Base-by-base conservation (phyloP, 2,113 vertebrate species). In the Bombycilla garrulus region DNA sequence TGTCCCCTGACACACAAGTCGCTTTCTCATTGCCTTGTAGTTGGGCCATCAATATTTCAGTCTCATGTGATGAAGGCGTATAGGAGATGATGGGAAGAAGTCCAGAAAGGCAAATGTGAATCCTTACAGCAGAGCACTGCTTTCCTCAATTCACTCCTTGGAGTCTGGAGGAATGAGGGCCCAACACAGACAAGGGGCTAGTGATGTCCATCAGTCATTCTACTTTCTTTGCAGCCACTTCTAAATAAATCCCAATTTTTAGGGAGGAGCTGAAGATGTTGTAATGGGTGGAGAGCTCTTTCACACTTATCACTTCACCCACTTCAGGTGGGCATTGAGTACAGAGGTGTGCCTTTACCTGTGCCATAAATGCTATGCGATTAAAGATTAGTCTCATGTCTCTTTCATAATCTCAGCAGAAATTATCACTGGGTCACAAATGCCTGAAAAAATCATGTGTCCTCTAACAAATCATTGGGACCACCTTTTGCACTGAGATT, bases 251-350 rank as follows among this genome's bases (percentile, higher is more conserved):
- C 6, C 8, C 5, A 5, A 5, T 17, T 85, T 90, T 60, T 28
- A 45, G 53, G n/a, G 18, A 62, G 31, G 28, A 67, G 60, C n/a
- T 83, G 57, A 70, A 86, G 22, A 28, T 31, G 6, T 25, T 60
- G 12, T 12, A 36, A 70, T 38, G 38, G 12, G 24, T 48, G 22
- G 33, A 62, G 25, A 77, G 29, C 11, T 79, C 42, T 72, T 80
- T 36, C 40, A n/a, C 0, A 0, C 3, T 42, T 40, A 66, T 1
- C 19, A 23, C 20, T 76, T 82, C 25, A 74, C 48, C 23, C 50
- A n/a, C n/a, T n/a, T n/a, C n/a, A n/a, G n/a, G n/a, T 15, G 45
- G 20, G 11, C 38, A 64, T 47, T 71, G n/a, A 71, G 35, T 35
- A 47, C 26, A 40, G 2, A 10, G 28, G 8, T 54, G 24, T 86